Evolutionary conservation across 2,888 invertebrate genomes (phyloP), one percentile per base, ranked within the genome.

Genomic region (Phymatocera aterrima): DNA sequence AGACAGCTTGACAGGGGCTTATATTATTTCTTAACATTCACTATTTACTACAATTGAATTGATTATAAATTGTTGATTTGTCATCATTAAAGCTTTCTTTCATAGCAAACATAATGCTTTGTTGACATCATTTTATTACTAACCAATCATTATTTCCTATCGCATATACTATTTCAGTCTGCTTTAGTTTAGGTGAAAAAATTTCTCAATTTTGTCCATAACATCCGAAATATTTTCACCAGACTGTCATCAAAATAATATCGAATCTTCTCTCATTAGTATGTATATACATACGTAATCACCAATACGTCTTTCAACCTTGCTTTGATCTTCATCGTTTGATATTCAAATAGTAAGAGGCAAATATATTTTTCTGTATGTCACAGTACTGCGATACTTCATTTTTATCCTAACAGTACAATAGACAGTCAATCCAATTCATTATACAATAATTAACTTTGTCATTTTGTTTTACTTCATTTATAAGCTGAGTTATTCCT

Each of bases 41-140:
- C 78, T 82, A 82, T 82, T 83, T 81, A 82, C 81, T 83, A n/a
- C 78, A 80, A 81, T 40, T 2, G 46, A 82, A 82, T 84, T 80
- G 80, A 85, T 83, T 85, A 83, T 84, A 84, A 82, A 86, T 84
- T 87, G 87, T 88, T 85, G 85, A 87, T 84, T 86, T n/a, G n/a
- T 84, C 83, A 84, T 82, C 78, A 82, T 83, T 83, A 46, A 81
- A 81, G 77, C 80, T 84, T 86, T 85, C 84, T 86, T 40, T 86
- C 80, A 85, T 86, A 89, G 88, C 89, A 89, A 89, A 89, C 84
- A 84, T 87, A 88, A 87, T 87, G 90, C 88, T 90, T 89, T 88
- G 81, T 85, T 85, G n/a, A 87, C 83, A 83, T 86, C 83, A 83
- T 57, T 84, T 84, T n/a, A n/a, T 86, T 80, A 89, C 90, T 90